Conservation (phyloP, 2,797 vertebrate genomes). For the Halcyon smyrnensis region DNA sequence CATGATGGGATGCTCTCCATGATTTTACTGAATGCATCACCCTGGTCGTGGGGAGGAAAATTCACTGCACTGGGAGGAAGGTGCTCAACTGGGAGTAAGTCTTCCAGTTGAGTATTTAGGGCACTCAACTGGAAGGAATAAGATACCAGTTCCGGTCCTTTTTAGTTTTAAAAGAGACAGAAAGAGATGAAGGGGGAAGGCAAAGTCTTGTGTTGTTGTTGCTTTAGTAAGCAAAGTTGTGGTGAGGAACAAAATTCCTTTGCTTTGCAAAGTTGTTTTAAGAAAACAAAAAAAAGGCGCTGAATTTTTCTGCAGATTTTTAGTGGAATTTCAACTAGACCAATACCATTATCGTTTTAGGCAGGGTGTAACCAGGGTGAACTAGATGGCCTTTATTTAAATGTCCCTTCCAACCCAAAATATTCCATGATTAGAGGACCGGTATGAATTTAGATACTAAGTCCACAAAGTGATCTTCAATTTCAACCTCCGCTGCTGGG, state of each 20-base stretch:
- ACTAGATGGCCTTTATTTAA: neutral
- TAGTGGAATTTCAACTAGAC: neutral
- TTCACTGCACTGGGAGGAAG: neutral
- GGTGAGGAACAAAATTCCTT: neutral
- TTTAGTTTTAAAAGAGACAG: neutral
- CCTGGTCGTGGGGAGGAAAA: fast-evolving
- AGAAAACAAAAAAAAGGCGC: neutral
- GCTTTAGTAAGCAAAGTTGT: neutral
- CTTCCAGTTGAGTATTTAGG: neutral
- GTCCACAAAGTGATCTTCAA: neutral
- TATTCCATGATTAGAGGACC: neutral
- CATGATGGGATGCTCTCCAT: fast-evolving
- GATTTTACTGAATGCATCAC: fast-evolving
- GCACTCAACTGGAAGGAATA: neutral
- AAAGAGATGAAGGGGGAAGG: fast-evolving
- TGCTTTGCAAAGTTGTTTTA: neutral
- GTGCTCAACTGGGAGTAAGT: fast-evolving
- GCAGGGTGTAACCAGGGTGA: neutral
- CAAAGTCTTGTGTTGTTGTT: neutral
- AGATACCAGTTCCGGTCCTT: neutral
- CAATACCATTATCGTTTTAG: neutral
- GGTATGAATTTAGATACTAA: neutral
- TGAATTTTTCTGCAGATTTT: neutral
- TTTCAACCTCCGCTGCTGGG: neutral
- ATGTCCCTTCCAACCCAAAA: neutral